Conservation (phyloP, 2,113 vertebrate species). For the Smithornis capensis region DNA sequence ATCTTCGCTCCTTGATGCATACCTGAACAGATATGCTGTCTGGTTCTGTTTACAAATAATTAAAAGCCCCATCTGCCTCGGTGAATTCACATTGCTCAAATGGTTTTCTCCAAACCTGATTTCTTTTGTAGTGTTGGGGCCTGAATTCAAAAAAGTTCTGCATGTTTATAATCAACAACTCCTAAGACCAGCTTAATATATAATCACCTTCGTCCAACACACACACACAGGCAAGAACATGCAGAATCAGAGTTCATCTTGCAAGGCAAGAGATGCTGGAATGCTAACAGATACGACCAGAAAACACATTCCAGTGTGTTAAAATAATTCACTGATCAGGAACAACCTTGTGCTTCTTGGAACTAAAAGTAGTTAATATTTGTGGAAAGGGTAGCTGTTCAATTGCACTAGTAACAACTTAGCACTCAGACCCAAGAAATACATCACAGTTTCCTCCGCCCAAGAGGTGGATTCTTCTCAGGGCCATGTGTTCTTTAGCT, state of each 20-base stretch:
- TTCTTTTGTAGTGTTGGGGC: slow-evolving; percentile 11
- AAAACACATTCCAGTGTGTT: background rate
- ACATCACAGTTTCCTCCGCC: background rate
- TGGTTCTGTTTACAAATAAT: slow-evolving; percentile 41
- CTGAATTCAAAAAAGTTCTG: background rate
- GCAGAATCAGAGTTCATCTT: background rate
- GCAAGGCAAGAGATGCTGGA: slow-evolving; percentile 14
- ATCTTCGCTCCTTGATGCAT: background rate
- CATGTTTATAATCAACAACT: slow-evolving; percentile 2
- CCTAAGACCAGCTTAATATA: background rate
- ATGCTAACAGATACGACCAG: background rate
- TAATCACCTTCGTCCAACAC: background rate
- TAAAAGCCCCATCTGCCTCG: slow-evolving; percentile 37
- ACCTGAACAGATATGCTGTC: background rate
- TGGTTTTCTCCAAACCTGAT: background rate
- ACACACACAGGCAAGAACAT: slow-evolving; percentile 28
- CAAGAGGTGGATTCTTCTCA: background rate
- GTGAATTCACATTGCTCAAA: background rate
- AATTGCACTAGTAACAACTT: background rate
- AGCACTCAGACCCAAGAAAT: background rate
- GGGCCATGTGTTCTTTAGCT: background rate
- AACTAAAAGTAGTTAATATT: background rate
- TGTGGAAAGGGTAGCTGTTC: background rate
- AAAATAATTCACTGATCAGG: background rate
- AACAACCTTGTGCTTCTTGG: background rate